Evolutionary conservation across 2,113 vertebrate genomes (phyloP).

Genomic region (Zosterops pallidus): DNA sequence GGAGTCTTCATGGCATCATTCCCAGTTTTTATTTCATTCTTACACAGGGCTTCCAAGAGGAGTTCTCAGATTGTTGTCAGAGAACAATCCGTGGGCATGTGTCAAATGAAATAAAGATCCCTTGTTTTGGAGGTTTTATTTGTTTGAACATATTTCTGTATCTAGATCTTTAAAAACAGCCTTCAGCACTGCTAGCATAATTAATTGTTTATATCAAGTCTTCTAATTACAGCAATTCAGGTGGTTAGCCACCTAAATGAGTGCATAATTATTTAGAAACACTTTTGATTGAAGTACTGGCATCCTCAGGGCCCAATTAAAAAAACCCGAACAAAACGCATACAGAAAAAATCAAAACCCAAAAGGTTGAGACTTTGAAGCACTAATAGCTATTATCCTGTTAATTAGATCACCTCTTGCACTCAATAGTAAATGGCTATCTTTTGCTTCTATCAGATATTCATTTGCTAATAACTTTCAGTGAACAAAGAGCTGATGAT

Average conservation of each 20-base stretch:
- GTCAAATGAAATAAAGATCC: not conserved
- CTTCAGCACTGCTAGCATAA: not conserved
- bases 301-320: not conserved
- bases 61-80: not conserved
- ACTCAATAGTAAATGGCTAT: not conserved
- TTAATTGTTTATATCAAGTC: slow-evolving; percentile 9
- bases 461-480: not conserved
- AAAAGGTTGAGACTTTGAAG: not conserved
- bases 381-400: not conserved
- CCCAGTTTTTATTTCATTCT: not conserved
- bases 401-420: not conserved
- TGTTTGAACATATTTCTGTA: not conserved
- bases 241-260: slow-evolving; percentile 27
- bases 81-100: not conserved
- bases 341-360: not conserved
- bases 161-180: not conserved
- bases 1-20: not conserved
- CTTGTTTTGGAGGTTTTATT: not conserved
- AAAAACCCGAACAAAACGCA: not conserved
- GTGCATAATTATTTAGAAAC: slow-evolving; percentile 17
- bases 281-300: not conserved
- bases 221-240: not conserved
- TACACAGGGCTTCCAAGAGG: not conserved
- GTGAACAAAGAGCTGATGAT: not conserved
- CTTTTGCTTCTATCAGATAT: not conserved